Percentiles rank a stretch among this genome's conserved stretches.
phyloP scores from a whole-genome alignment of 2,797 vertebrate genomes.

The Premnoplex brunnescens region DNA sequence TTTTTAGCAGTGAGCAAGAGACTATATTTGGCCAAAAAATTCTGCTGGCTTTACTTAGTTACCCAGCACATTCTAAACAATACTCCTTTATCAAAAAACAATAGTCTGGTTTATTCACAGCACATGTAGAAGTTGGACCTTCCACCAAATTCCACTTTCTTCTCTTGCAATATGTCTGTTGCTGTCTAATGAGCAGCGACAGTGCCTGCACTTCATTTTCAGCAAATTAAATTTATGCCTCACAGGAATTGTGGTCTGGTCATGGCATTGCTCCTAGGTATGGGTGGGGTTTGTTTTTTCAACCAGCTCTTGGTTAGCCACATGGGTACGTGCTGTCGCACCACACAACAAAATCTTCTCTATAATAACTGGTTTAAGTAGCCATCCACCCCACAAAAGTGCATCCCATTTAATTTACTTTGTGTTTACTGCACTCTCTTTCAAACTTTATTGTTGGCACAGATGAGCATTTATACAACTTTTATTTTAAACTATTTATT shows the following conservation, averaged over 20 bases:
- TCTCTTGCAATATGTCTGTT: conserved; percentile 70
- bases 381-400: conserved; percentile 70
- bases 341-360: conserved; percentile 77
- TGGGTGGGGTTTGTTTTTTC: conserved; percentile 77
- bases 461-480: conserved; percentile 74
- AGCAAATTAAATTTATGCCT: conserved; percentile 77
- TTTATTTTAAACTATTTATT: conserved; percentile 82
- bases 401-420: conserved; percentile 76
- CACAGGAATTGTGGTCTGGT: conserved; percentile 76
- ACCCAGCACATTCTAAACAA: conserved; percentile 78
- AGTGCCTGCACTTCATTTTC: conserved; percentile 76
- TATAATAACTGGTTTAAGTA: conserved; percentile 76
- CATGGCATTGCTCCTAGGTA: conserved; percentile 74
- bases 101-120: conserved; percentile 79
- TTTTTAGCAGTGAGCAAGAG: conserved; percentile 76
- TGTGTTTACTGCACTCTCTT: conserved; percentile 74
- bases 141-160: conserved; percentile 75
- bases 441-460: conserved; percentile 74
- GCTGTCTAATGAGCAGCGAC: conserved; percentile 73
- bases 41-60: conserved; percentile 75
- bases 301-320: conserved; percentile 74
- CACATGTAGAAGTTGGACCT: conserved; percentile 76
- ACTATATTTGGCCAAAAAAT: conserved; percentile 86
- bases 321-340: conserved; percentile 78
- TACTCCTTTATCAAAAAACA: conserved; percentile 80